Conservation (phyloP, 2,797 vertebrate species). For the Trichosurus vulpecula region DNA sequence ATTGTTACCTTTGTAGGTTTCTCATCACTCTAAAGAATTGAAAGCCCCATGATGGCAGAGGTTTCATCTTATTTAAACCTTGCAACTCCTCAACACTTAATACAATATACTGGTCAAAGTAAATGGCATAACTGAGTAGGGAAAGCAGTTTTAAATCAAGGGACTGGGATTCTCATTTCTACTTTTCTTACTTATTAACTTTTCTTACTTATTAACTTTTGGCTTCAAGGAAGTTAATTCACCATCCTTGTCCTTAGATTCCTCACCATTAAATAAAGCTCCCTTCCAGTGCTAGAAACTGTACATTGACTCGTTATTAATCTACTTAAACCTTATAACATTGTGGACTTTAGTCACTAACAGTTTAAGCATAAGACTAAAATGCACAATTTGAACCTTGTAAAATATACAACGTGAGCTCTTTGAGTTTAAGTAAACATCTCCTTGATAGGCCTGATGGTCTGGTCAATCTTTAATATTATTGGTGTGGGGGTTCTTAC, state of each 20-base stretch:
- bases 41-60: not conserved
- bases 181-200: not conserved
- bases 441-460: not conserved
- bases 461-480: not conserved
- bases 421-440: not conserved
- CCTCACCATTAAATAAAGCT: not conserved
- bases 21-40: not conserved
- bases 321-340: not conserved
- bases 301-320: not conserved
- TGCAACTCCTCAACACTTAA: not conserved
- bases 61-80: not conserved
- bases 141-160: not conserved
- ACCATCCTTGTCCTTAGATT: not conserved
- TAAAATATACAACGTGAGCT: not conserved
- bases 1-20: not conserved
- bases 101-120: not conserved
- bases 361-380: not conserved
- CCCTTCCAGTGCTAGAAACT: not conserved
- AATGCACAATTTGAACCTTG: not conserved
- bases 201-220: not conserved
- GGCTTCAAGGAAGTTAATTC: not conserved
- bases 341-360: not conserved
- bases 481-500: not conserved
- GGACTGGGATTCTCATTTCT: not conserved
- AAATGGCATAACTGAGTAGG: not conserved